phyloP scores from a whole-genome alignment of 2,113 vertebrate species.

The Plestiodon gilberti region DNA sequence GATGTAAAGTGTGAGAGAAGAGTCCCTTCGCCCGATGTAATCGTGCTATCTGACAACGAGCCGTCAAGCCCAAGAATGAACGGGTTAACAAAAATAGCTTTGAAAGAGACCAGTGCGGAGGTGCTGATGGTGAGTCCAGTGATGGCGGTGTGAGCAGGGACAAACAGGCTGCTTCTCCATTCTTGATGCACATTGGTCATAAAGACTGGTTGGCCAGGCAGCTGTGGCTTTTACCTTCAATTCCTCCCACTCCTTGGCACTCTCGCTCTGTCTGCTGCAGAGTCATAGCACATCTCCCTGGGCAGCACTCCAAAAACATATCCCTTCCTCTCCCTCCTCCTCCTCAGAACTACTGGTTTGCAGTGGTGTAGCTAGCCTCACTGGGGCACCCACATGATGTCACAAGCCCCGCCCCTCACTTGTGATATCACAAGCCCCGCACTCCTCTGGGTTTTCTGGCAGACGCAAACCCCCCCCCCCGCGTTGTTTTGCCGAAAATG shows the following conservation, averaged over 20 bases:
- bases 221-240: background rate
- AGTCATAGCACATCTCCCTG: background rate
- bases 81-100: constrained; percentile 79
- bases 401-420: no score
- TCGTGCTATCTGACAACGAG: constrained; percentile 93
- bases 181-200: no score
- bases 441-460: no score
- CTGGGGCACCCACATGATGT: no score
- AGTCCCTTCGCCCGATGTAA: constrained; percentile 89
- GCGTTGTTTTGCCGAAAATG: no score
- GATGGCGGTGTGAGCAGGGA: no score
- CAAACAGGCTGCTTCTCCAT: background rate
- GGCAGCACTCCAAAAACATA: background rate
- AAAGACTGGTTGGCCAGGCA: background rate
- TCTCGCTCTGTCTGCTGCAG: background rate
- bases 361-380: no score
- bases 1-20: constrained; percentile 86
- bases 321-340: background rate
- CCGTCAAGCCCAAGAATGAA: constrained; percentile 91
- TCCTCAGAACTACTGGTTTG: background rate
- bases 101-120: constrained; percentile 87
- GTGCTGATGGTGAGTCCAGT: constrained; percentile 86
- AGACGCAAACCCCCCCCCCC: no score
- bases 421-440: no score
- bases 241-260: background rate